Evolutionary conservation across 2,113 vertebrate genomes (phyloP).

Genomic region (Glaucomys volans): DNA sequence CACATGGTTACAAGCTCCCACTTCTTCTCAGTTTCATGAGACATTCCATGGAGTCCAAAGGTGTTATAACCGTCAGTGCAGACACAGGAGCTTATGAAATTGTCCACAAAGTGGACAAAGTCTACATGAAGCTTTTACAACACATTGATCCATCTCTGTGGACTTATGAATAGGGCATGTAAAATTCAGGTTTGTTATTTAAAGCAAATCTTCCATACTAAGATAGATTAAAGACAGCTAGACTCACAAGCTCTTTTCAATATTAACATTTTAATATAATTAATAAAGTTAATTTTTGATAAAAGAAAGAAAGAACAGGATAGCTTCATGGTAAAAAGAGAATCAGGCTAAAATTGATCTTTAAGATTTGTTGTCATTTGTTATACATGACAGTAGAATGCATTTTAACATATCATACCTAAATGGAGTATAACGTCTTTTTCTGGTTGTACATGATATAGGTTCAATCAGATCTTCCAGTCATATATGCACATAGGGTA

Average conservation of each 20-base stretch:
- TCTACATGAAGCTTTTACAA: not conserved
- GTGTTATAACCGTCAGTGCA: not conserved
- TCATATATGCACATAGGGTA: no score
- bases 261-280: not conserved
- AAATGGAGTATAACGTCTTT: no score
- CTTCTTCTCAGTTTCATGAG: not conserved
- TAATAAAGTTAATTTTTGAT: not conserved
- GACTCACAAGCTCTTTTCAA: not conserved
- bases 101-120: not conserved
- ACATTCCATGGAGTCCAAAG: not conserved
- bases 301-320: not conserved
- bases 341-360: not conserved
- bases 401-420: no score
- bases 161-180: not conserved
- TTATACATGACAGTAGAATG: no score
- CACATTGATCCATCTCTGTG: not conserved
- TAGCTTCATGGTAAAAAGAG: not conserved
- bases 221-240: not conserved
- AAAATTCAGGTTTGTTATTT: not conserved
- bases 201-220: not conserved
- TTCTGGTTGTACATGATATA: no score
- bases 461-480: no score
- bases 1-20: not conserved
- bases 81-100: not conserved
- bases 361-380: not conserved